Base-by-base conservation (phyloP, 2,113 vertebrate species). In the Trichechus manatus region DNA sequence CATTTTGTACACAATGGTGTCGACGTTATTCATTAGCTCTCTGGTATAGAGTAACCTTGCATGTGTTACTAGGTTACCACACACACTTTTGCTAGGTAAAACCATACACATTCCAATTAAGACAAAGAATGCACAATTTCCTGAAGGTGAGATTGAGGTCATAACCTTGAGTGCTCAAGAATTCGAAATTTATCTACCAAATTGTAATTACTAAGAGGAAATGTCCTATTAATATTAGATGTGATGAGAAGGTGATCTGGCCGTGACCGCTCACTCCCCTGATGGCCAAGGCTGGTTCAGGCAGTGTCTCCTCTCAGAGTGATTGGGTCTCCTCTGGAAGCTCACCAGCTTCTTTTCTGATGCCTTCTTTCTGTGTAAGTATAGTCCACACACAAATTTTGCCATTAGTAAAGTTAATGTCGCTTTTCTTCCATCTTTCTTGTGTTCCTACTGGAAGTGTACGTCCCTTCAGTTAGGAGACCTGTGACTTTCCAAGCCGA, bases 101-200 rank as follows among this genome's bases (percentile, higher is more conserved):
- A 89, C 80, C 50, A 25, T 87, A 63, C 17, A 15, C 82, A 87
- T 87, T 96, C 93, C 84, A 94, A 85, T 97, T 92, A 95, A 72
- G 89, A 74, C 63, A 70, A 95, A 97, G 96, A 97, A 93, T 86
- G 75, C 89, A 89, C 83, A 96, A 92, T 98, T 97, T 98, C 97
- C 96, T 95, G 96, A 66, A 93, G 97, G 81, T 22, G 1, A 89
- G 95, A 97, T 95, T 80, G 93, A 96, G 93, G 93, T 84, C 77
- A 25, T 84, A 84, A 96, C 93, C 95, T 86, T 50, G 80, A 95
- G 77, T 39, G 87, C 29, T 87, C 47, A 87, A 83, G 80, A 97
- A 94, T 97, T 97, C 80, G 80, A 95, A 93, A 77, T 94, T 81
- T 72, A 97, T 84, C 95, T 31, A 81, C 75, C 92, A 83, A 89